Evolutionary conservation across 2,888 invertebrate genomes (phyloP), one percentile per base, ranked within the genome.

Genomic region (Rhamnusium bicolor): DNA sequence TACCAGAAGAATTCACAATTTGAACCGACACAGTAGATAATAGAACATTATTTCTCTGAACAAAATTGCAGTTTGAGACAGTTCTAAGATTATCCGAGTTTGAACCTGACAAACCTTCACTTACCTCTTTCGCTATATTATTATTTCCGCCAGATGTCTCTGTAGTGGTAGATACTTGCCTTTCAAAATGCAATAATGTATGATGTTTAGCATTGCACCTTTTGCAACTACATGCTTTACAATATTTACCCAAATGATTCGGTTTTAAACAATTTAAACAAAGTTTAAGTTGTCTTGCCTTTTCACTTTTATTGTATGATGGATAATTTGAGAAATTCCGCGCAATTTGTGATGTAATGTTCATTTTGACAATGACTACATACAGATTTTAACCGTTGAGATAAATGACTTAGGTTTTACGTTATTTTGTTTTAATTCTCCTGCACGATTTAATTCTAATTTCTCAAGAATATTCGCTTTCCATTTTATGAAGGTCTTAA

Each of bases 401-500:
- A 10, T 19, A 54, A 54, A 54, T 54, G 53, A 19, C 21, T 21
- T 54, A 54, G 12, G 3, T 19, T 54, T 54, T 6, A 1, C 4
- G 19, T 19, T 54, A 19, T 19, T 19, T 19, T 12, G 8, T 46
- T 51, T 68, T 58, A 24, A 46, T 47, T 49, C 58, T 29, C 12
- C 27, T 2, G 10, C 54, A 53, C 14, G 18, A 29, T 16, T 32
- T 16, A 24, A 21, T 29, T 58, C 46, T 47, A 54, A 62, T n/a
- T 18, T 71, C 24, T 71, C 71, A 12, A 70, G 32, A 8, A 70
- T 10, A 63, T 63, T 32, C 6, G 65, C 66, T 12, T 53, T 62
- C 2, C 18, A n/a, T 16, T 46, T 70, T 40, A 71, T 27, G 58
- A 68, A 71, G 16, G 10, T 24, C 24, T 71, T 71, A 14, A 74